Evolutionary conservation across 2,113 vertebrate species (phyloP).

Genomic region (Macaca nemestrina): DNA sequence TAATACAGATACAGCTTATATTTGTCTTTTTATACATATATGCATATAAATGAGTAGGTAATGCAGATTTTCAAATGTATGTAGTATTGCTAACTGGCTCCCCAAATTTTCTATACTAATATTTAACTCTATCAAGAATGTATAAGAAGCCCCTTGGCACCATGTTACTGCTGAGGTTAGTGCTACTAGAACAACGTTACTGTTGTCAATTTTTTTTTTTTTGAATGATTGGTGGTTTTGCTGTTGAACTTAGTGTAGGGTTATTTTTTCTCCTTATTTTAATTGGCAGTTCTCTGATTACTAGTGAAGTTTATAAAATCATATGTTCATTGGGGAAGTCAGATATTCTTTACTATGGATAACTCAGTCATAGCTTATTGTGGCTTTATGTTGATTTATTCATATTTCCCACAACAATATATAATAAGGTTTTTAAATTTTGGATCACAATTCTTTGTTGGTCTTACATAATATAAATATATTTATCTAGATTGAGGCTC

Average conservation of each 20-base stretch:
- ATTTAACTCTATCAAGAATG: neutral
- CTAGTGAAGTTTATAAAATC: neutral
- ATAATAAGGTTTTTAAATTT: neutral
- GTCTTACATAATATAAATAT: neutral
- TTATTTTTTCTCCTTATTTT: neutral
- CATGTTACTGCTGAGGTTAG: neutral
- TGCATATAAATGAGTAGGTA: neutral
- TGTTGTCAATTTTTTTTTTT: neutral
- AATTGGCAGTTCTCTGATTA: neutral
- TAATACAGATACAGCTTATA: neutral
- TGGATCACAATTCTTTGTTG: neutral
- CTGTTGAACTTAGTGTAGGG: neutral
- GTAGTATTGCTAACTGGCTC: neutral
- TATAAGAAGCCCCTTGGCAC: neutral
- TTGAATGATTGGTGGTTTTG: neutral
- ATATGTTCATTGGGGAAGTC: neutral
- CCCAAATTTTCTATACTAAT: neutral
- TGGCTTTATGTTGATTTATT: neutral
- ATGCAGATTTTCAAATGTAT: neutral
- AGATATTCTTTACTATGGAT: neutral
- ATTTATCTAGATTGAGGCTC: neutral
- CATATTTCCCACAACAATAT: neutral
- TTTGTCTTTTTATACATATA: neutral
- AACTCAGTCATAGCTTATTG: neutral
- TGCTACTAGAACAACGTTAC: neutral